A percentile compares a stretch with the other conserved stretches of the same genome.
phyloP scores from a whole-genome alignment of 2,797 vertebrate genomes.

The Miichthys miiuy region DNA sequence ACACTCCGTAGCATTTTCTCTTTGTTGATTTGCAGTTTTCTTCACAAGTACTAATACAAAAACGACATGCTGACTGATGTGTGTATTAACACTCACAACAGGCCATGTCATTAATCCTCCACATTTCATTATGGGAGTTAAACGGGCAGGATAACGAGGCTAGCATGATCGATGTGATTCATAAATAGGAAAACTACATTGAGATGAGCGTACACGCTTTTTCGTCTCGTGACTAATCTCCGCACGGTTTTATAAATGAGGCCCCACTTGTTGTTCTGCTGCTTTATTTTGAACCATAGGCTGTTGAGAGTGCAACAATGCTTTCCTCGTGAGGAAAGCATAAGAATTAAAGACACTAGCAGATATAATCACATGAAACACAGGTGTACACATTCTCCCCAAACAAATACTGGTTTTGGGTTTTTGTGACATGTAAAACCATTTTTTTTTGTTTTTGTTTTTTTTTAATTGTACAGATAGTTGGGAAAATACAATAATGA shows the following conservation, averaged over 20 bases:
- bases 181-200: background rate
- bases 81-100: slow-evolving; percentile 16
- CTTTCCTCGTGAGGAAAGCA: slow-evolving; percentile 50
- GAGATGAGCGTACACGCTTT: background rate
- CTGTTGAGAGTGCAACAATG: slow-evolving; percentile 59
- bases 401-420: slow-evolving; percentile 62
- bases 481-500: slow-evolving; percentile 75
- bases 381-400: slow-evolving; percentile 64
- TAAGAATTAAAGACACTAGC: slow-evolving; percentile 72
- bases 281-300: slow-evolving; percentile 76
- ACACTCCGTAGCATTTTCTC: background rate
- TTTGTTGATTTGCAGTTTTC: background rate
- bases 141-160: background rate
- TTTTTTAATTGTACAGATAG: slow-evolving; percentile 79
- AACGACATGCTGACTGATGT: slow-evolving; percentile 13
- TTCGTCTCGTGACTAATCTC: background rate
- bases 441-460: slow-evolving; percentile 62
- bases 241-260: slow-evolving; percentile 58
- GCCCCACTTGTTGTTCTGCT: slow-evolving; percentile 62
- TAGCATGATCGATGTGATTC: background rate
- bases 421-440: slow-evolving; percentile 73
- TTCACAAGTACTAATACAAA: background rate
- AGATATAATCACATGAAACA: slow-evolving; percentile 67
- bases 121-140: slow-evolving; percentile 22
- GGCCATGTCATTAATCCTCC: slow-evolving; percentile 18